These are phyloP conservation scores for Penaeus vannamei DNA, from an alignment of 1,140 invertebrate genomes.

Conservation along the genomic window DNA sequence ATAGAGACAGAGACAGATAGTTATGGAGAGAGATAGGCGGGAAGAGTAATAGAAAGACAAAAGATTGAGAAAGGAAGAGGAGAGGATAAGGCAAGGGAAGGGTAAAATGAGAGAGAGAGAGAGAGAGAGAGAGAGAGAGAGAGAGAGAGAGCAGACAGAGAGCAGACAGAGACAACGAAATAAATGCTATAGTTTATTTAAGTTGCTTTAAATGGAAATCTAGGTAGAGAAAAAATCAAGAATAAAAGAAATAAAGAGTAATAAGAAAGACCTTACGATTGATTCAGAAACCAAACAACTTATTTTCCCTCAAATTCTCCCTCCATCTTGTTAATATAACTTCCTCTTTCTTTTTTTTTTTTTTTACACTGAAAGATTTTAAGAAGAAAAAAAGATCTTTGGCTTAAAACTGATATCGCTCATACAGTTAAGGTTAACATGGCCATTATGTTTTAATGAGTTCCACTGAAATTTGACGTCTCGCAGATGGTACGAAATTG, in stretches of 20 bases:
- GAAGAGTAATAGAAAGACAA: too few relatives aligned
- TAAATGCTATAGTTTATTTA: too few relatives aligned
- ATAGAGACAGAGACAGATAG: too few relatives aligned
- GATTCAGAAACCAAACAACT: too few relatives aligned
- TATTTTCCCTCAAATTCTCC: too few relatives aligned
- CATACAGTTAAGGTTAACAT: background rate
- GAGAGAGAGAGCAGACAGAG: background rate
- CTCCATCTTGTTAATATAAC: too few relatives aligned
- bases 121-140: background rate
- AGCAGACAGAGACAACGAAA: background rate
- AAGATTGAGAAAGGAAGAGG: background rate
- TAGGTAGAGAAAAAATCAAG: background rate
- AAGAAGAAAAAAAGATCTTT: too few relatives aligned
- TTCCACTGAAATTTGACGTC: slow-evolving; percentile 2
- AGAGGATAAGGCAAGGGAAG: background rate
- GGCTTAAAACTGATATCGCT: background rate
- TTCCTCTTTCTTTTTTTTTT: too few relatives aligned
- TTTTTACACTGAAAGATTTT: background rate
- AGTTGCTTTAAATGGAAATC: too few relatives aligned
- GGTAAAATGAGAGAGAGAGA: background rate
- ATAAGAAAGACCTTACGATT: too few relatives aligned
- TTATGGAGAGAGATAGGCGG: too few relatives aligned
- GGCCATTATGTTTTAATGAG: slow-evolving; percentile 17
- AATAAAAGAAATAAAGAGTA: background rate
- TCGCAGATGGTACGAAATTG: background rate